Base-by-base conservation (phyloP, 2,888 invertebrate species). In the Leptura quadrifasciata region DNA sequence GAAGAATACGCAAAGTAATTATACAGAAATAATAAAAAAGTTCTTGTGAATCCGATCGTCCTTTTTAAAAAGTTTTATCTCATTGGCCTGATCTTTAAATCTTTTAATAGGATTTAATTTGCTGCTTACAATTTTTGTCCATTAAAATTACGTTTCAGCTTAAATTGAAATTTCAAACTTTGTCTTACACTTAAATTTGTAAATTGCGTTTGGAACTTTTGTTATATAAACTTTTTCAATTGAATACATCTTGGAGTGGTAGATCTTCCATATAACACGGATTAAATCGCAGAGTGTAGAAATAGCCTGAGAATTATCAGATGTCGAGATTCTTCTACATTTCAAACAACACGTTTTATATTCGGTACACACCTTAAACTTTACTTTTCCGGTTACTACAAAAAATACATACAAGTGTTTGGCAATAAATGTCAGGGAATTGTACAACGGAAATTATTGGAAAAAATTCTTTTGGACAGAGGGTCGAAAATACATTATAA, bases 121-220 rank as follows among this genome's bases (percentile, higher is more conserved):
- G 69, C 35, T 58, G 69, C 69, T 58, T 69, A 69, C 69, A 69
- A 69, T 69, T 69, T 69, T 69, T 69, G 69, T 69, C 69, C 69
- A 69, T 69, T 69, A 69, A 69, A 69, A 58, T 69, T 35, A 17
- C 69, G 24, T 39, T 47, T 58, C 58, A 17, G 69, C 69, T 58
- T 58, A 69, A 69, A 69, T 69, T 69, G 69, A 58, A 69, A 69
- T 58, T 27, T 58, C 58, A 58, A 58, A 58, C 58, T 58, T 58
- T 47, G 69, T 31, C 39, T 17, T 67, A 65, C 21, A 21, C 54
- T 69, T 24, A 39, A 58, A 58, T 69, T 69, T 58, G 69, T 39
- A 58, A 58, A 69, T 69, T 69, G 69, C 69, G 69, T 39, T 58
- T n/a, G 39, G 21, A 69, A 58, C 58, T 69, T 69, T 69, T 69